Conservation (phyloP, 2,113 vertebrate species). For the Saguinus imperator region DNA sequence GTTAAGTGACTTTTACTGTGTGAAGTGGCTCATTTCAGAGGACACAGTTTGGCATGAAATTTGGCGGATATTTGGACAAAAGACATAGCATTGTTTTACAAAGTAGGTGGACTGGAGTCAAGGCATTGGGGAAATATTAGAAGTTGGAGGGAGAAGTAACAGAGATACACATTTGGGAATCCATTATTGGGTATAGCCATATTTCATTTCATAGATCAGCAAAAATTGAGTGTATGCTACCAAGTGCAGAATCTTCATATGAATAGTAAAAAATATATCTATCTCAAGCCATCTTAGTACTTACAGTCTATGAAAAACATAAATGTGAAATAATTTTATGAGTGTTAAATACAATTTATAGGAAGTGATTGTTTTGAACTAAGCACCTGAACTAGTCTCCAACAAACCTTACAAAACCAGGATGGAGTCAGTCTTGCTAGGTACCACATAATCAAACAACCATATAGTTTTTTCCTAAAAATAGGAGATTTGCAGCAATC, state of each 20-base stretch:
- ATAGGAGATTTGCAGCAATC: too few relatives aligned
- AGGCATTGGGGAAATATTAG: not conserved
- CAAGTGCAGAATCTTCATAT: not conserved
- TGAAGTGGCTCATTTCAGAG: not conserved
- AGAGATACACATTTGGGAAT: not conserved
- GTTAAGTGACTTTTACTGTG: not conserved
- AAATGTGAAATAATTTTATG: not conserved
- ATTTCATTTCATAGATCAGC: not conserved
- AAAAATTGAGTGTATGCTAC: not conserved
- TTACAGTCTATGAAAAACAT: not conserved
- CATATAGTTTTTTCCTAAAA: too few relatives aligned
- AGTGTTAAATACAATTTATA: not conserved
- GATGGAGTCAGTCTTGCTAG: not conserved
- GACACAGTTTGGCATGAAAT: not conserved
- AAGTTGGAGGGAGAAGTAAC: not conserved
- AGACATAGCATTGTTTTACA: not conserved
- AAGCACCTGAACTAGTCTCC: not conserved
- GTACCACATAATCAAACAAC: not conserved
- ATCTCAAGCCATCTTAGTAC: not conserved
- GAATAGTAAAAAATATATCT: not conserved
- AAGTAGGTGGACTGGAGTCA: not conserved
- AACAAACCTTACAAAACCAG: not conserved
- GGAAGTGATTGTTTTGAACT: not conserved
- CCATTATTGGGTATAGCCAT: not conserved
- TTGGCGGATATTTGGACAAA: not conserved